Conservation (phyloP, 2,888 invertebrate genomes). For the Globia sparganii region DNA sequence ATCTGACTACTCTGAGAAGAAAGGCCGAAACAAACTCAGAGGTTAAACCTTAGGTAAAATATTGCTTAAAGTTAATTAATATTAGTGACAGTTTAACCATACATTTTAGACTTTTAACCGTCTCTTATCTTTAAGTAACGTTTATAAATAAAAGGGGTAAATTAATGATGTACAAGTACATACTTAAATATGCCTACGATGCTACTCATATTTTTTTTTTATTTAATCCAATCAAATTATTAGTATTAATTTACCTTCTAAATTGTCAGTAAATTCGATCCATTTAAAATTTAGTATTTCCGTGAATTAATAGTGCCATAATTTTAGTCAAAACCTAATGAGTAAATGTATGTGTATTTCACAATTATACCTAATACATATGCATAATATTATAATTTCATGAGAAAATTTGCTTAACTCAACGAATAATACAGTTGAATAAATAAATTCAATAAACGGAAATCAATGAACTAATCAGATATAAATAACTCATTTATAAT, state of each 20-base stretch:
- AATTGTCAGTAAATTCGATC: background rate
- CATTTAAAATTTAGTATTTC: slow-evolving; percentile 24
- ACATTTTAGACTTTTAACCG: background rate
- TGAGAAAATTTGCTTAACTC: background rate
- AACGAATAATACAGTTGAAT: background rate
- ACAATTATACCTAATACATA: slow-evolving; percentile 4
- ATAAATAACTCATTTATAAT: slow-evolving; percentile 52
- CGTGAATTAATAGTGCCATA: slow-evolving; percentile 8
- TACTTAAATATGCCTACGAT: background rate
- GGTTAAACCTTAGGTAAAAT: too few species aligned
- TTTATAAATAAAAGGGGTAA: background rate
- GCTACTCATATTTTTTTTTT: background rate
- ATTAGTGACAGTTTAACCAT: background rate
- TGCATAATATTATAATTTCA: background rate
- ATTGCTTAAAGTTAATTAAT: background rate
- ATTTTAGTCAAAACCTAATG: background rate
- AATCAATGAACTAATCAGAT: slow-evolving; percentile 28
- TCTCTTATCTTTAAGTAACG: background rate
- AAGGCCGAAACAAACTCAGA: too few species aligned
- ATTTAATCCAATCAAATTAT: background rate
- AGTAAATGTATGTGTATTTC: background rate
- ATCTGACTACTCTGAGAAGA: too few species aligned
- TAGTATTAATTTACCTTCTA: background rate
- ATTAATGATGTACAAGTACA: background rate
- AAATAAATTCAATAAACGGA: slow-evolving; percentile 13